Evolutionary conservation across 2,797 vertebrate genomes (phyloP).

Genomic region (Manis crassicaudata): DNA sequence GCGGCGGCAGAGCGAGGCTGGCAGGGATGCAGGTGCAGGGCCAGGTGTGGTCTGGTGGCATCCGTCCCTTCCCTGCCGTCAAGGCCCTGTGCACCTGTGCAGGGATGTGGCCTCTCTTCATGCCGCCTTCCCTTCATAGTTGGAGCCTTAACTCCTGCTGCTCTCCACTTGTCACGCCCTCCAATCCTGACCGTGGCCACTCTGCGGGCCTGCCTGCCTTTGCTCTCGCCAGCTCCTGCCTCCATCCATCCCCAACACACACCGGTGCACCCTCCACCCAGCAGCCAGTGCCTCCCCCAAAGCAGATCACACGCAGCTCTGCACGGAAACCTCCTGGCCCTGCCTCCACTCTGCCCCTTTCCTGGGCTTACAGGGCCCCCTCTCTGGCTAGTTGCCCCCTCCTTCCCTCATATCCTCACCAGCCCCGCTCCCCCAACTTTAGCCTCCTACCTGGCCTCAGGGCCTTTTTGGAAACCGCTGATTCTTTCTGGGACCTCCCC

Average conservation of each 20-base stretch:
- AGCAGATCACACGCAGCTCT: background rate
- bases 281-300: background rate
- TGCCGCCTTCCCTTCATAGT: background rate
- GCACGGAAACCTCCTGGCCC: background rate
- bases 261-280: background rate
- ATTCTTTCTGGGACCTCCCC: background rate
- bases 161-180: background rate
- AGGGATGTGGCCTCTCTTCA: background rate
- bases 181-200: background rate
- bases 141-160: background rate
- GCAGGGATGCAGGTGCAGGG: background rate
- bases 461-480: no score
- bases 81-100: background rate
- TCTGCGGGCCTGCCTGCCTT: background rate
- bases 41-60: fast-evolving
- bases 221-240: background rate
- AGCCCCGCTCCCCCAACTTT: no score
- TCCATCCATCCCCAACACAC: no score
- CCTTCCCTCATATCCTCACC: background rate
- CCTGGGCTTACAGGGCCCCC: no score
- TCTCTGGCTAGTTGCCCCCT: background rate
- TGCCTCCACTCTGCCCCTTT: background rate
- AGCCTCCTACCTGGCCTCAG: no score
- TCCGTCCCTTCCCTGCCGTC: background rate
- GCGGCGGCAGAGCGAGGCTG: background rate